Conservation (phyloP, 2,888 invertebrate genomes). For the Netelia melanura region DNA sequence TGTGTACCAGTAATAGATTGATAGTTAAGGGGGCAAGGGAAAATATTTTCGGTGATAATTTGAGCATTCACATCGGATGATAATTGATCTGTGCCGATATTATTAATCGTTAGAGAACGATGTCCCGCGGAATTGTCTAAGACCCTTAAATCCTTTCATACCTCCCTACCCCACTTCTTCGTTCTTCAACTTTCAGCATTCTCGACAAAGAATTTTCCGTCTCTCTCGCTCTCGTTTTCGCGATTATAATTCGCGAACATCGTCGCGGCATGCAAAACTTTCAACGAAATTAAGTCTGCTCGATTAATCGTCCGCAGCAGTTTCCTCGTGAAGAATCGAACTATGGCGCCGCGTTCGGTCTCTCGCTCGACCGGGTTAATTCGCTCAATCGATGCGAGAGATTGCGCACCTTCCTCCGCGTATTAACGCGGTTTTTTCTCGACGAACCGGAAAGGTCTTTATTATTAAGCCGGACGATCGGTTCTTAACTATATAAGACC, state of each 20-base stretch:
- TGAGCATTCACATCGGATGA: constrained; percentile 42
- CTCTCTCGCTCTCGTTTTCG: constrained; percentile 26
- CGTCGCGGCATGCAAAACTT: constrained; percentile 73
- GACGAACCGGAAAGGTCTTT: constrained; percentile 20
- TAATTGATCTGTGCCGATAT: constrained; percentile 52
- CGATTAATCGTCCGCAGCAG: constrained; percentile 77
- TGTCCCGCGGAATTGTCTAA: constrained; percentile 69
- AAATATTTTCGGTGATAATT: constrained; percentile 42
- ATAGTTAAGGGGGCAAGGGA: not conserved
- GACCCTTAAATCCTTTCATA: constrained; percentile 66
- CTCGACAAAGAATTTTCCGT: constrained; percentile 30
- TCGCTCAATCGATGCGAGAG: constrained; percentile 42
- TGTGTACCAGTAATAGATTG: too few relatives aligned
- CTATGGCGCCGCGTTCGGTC: constrained; percentile 71
- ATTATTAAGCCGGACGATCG: constrained; percentile 48
- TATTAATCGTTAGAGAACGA: constrained; percentile 68
- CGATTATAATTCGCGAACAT: constrained; percentile 57
- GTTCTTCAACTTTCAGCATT: constrained; percentile 18
- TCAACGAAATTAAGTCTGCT: constrained; percentile 80
- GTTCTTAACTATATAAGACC: not conserved
- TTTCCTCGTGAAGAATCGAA: constrained; percentile 75
- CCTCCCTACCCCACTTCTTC: constrained; percentile 12
- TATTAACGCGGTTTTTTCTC: too few relatives aligned
- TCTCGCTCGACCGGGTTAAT: constrained; percentile 67
- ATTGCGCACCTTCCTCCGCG: not conserved